Percentiles rank a stretch among this genome's conserved stretches.
Evolutionary conservation across 30 jellyfish, hydroid and myxozoan genomes (phyloP).

Genomic region (Aurelia aurita): DNA sequence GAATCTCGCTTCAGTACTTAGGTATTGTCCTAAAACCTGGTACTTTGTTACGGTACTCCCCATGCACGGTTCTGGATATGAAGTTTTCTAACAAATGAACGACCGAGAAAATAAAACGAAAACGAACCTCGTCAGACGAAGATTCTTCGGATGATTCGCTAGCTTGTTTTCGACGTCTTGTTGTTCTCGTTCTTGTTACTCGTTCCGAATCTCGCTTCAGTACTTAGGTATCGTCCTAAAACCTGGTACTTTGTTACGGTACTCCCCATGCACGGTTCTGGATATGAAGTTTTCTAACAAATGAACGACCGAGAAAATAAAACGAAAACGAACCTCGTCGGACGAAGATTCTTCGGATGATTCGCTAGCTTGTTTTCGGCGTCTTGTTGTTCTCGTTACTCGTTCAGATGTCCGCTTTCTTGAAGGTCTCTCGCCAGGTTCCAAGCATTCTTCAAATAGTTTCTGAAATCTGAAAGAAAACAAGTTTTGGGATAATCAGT

Average conservation of each 20-base stretch:
- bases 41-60: too few relatives aligned
- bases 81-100: too few relatives aligned
- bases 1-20: too few relatives aligned
- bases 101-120: too few relatives aligned
- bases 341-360: slow-evolving; percentile 96
- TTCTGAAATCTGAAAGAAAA: slow-evolving; percentile 62
- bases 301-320: too few relatives aligned
- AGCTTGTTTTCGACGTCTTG: not conserved
- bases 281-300: too few relatives aligned
- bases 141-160: not conserved
- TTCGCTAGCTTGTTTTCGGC: slow-evolving; percentile 72
- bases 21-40: too few relatives aligned
- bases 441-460: slow-evolving; percentile 78
- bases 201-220: not conserved
- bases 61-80: too few relatives aligned
- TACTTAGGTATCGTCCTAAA: too few relatives aligned
- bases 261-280: too few relatives aligned
- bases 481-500: not conserved
- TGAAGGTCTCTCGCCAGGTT: slow-evolving; percentile 68
- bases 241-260: too few relatives aligned
- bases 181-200: not conserved
- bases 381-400: slow-evolving; percentile 72
- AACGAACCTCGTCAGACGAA: too few relatives aligned
- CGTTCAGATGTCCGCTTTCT: slow-evolving; percentile 81
- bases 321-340: slow-evolving; percentile 62